Evolutionary conservation across 2,888 invertebrate species (phyloP), one percentile per base, ranked within the genome.

Genomic region (Eupithecia centaureata): DNA sequence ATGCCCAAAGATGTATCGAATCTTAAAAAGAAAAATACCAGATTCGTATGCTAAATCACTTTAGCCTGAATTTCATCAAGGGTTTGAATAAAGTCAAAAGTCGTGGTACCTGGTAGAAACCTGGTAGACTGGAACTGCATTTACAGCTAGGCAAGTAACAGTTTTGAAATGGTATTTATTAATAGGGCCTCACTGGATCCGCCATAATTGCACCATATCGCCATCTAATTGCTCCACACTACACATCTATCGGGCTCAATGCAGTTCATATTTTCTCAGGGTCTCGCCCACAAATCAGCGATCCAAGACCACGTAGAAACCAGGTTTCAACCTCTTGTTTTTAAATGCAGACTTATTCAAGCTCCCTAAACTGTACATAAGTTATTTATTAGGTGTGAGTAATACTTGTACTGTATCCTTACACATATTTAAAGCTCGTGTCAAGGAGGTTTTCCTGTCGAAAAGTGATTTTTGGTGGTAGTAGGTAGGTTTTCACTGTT

Each of bases 131-230:
- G 47, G 22, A 30, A 28, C 15, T n/a, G n/a, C 28, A 8, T 28
- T 30, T 54, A 56, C 38, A 33, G 57, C 59, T 61, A 54, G 47
- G 76, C 64, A 73, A 69, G 70, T 58, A 62, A 70, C 73, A 72
- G 76, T 78, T 81, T 80, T 71, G 57, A 74, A 78, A 77, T 75
- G 66, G 72, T 74, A 77, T 77, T 79, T 73, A 79, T 74, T 69
- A 67, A 77, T 65, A 57, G 65, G 70, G 73, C 74, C 65, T 73
- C 77, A 77, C 76, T 79, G 78, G 77, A 81, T 82, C 78, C 76
- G 64, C 71, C 61, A 65, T 83, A 84, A 87, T 87, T 86, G 81
- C 84, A 82, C 76, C 80, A 82, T 61, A 68, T 79, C 77, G 77
- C 78, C 78, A 78, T 83, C 75, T 85, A 86, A 87, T 86, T 84